Base-by-base conservation (phyloP, 2,797 vertebrate species). In the Malurus leucopterus region DNA sequence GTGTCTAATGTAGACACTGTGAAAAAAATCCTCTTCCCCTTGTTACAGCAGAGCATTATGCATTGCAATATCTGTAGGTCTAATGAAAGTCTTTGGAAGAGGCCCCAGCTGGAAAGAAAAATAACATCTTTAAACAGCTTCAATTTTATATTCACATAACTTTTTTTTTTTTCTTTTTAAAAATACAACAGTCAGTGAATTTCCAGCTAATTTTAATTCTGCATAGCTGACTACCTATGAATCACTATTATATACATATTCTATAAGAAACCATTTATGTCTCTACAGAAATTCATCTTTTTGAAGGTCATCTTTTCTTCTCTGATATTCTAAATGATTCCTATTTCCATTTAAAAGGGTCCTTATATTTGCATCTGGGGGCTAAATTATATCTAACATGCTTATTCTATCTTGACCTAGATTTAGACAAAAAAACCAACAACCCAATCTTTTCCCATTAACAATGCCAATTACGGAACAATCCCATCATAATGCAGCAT, bases 341-440 rank as follows among this genome's bases (percentile, higher is more conserved):
- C 6, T 80, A 64, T 87, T 95, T 89, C 62, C 36, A 76, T 91
- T 70, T 78, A 83, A 89, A 91, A 94, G 18, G 43, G 59, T 83
- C 53, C 43, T 53, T 73, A 57, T 79, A 83, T 86, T 93, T 81
- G 57, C 68, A 79, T 51, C 70, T 90, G 40, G 58, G 24, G 40
- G 34, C 49, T 84, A 91, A 92, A 93, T 94, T 90, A 40, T 93
- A 50, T 88, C 47, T 89, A 74, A 93, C 71, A 79, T 82, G 72
- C 67, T 93, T 94, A 77, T 81, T 89, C 79, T 92, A 38, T 81
- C 86, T 92, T 93, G 89, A 84, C 58, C 46, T 93, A 88, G 54
- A 91, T 94, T 94, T 92, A 95, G 76, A 78, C 8, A 86, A 93
- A 80, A 44, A 77, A 32, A 1, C 0, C 36, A 51, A 46, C 68